Conservation (phyloP, 2,113 vertebrate genomes). For the Solenodon paradoxus region DNA sequence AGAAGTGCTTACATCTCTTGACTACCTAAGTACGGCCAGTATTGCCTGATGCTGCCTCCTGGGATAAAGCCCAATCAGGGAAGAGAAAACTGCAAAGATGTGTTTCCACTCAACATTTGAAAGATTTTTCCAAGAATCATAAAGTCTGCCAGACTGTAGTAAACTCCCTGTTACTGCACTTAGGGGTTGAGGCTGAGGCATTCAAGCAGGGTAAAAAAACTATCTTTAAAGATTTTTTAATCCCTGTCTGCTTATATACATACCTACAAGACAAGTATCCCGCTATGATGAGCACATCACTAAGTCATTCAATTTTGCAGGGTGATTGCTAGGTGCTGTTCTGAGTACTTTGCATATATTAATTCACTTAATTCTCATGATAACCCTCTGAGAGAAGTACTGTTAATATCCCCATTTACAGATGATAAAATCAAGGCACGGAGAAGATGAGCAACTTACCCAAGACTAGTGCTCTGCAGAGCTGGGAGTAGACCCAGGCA, state of each 20-base stretch:
- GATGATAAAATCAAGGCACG: neutral
- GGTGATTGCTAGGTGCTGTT: neutral
- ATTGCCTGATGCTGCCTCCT: neutral
- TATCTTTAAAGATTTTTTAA: neutral
- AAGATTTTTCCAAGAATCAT: neutral
- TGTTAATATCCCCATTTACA: neutral
- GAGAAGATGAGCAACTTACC: neutral
- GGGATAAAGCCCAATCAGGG: neutral
- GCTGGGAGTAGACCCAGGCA: neutral
- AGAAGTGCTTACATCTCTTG: neutral
- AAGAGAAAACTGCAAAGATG: neutral
- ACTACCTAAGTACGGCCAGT: neutral
- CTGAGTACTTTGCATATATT: neutral
- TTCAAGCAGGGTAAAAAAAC: neutral
- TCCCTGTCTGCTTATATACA: neutral
- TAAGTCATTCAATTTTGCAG: neutral
- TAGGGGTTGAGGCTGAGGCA: neutral
- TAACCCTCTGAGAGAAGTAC: neutral
- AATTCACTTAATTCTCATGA: neutral
- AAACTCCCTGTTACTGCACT: neutral
- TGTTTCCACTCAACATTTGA: neutral
- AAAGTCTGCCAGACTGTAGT: neutral
- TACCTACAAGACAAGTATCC: neutral
- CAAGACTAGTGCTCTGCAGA: neutral
- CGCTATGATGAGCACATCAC: neutral